Percentiles rank a stretch among this genome's conserved stretches.
These are phyloP conservation scores for Psittacula echo DNA, from an alignment of 2,797 vertebrate species.

Conservation along the genomic window DNA sequence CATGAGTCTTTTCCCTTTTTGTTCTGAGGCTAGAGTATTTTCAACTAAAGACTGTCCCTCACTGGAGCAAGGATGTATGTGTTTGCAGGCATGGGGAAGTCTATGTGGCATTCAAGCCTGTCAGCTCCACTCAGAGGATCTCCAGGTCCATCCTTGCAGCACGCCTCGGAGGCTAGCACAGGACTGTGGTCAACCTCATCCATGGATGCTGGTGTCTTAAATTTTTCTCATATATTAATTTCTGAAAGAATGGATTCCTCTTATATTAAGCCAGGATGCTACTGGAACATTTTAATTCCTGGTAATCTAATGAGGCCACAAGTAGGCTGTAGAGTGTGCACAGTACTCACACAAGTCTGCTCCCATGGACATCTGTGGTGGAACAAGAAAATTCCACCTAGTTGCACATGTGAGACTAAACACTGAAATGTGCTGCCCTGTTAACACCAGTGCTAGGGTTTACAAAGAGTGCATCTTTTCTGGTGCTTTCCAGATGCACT, in stretches of 20 bases:
- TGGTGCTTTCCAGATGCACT: background rate
- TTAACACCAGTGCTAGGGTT: background rate
- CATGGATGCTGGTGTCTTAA: background rate
- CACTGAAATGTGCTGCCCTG: background rate
- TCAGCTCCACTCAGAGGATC: background rate
- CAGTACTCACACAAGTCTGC: background rate
- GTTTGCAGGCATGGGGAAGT: background rate
- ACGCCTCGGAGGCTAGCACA: background rate
- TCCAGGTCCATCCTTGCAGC: background rate
- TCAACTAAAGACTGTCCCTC: background rate
- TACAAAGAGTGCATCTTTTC: background rate
- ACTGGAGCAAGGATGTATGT: accelerated
- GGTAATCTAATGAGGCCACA: background rate
- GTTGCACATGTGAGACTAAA: background rate
- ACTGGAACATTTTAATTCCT: background rate
- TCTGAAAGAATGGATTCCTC: background rate
- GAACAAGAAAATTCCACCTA: background rate
- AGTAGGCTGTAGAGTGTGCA: background rate
- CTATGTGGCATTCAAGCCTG: accelerated
- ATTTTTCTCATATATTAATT: background rate
- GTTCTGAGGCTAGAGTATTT: background rate
- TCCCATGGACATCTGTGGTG: background rate
- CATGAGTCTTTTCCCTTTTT: background rate
- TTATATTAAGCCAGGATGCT: background rate
- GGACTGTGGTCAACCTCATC: background rate